phyloP scores from a whole-genome alignment of 2,113 vertebrate species.

The Ursus arctos region DNA sequence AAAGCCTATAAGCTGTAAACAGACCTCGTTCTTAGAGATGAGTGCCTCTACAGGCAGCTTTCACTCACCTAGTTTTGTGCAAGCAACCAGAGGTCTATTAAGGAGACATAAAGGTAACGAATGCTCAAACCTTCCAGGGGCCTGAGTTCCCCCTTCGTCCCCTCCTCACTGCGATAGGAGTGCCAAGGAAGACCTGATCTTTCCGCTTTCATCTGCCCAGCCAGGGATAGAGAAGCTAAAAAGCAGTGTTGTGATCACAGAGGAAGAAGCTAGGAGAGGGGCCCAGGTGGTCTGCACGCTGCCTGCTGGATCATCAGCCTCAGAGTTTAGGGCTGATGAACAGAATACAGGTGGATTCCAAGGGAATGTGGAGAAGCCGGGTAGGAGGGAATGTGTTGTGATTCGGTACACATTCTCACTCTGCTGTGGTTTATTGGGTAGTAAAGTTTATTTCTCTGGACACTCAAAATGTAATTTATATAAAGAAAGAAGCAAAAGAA shows the following conservation, averaged over 20 bases:
- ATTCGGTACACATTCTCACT: neutral
- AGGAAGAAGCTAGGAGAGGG: neutral
- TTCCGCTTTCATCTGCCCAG: neutral
- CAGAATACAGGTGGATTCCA: fast-evolving
- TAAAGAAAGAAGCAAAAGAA: neutral
- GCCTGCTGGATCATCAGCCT: fast-evolving
- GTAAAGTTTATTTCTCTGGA: neutral
- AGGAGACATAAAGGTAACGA: neutral
- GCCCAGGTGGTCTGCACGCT: fast-evolving
- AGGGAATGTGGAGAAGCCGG: neutral
- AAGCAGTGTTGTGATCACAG: too few relatives aligned
- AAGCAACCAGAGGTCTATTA: fast-evolving
- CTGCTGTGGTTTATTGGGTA: neutral
- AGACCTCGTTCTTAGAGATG: neutral
- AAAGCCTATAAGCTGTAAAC: neutral
- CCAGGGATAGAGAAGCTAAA: neutral
- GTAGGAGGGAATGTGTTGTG: neutral
- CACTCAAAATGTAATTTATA: neutral
- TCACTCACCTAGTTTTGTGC: fast-evolving
- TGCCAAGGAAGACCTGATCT: fast-evolving
- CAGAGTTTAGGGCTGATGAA: neutral
- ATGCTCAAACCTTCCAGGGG: neutral
- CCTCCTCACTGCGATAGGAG: fast-evolving
- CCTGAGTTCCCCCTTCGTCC: fast-evolving
- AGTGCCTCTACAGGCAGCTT: fast-evolving